Evolutionary conservation across 1,140 invertebrate species (phyloP), one percentile per base, ranked within the genome.

Genomic region (Nephotettix cincticeps): DNA sequence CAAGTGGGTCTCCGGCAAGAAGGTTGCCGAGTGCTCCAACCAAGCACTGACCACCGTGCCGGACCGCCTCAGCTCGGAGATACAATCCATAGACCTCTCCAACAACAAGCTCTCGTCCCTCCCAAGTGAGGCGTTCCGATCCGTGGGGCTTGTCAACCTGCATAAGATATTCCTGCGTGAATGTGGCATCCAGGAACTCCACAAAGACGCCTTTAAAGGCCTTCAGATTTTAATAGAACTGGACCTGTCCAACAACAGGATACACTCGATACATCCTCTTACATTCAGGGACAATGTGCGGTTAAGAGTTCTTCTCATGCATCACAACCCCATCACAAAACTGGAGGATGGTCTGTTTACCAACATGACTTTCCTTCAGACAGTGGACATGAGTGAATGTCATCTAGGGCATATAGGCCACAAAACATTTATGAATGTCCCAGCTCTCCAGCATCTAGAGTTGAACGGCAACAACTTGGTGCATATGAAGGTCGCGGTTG

Each of bases 141-240:
- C 83, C 9, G 89, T 89, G 0, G 84, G 87, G 0, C 78, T 96
- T 1, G 85, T 88, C 9, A 93, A 96, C 78, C 80, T 96, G 17
- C 94, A 96, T 76, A 93, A 93, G 78, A 80, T 96, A 1, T 86
- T 88, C 74, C 76, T 96, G 51, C 85, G 83, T 71, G 87, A 91
- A 73, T 94, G 93, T 78, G 85, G 86, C 64, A 86, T 96, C 14
- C 82, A 87, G 72, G 82, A 84, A 1, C 83, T 96, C 14, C 83
- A 93, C 75, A 86, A 86, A 40, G 86, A 88, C 69, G 91, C 93
- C 0, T 91, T 96, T 74, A 86, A 85, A 68, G 88, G 88, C 0
- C 83, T 96, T n/a, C 85, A 84, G 47, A 91, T 96, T 68, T 84
- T 96, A 29, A 93, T 96, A 32, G 93, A 96, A 79, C 80, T 97